Base-by-base conservation (phyloP, 2,113 vertebrate species). In the Suncus etruscus region DNA sequence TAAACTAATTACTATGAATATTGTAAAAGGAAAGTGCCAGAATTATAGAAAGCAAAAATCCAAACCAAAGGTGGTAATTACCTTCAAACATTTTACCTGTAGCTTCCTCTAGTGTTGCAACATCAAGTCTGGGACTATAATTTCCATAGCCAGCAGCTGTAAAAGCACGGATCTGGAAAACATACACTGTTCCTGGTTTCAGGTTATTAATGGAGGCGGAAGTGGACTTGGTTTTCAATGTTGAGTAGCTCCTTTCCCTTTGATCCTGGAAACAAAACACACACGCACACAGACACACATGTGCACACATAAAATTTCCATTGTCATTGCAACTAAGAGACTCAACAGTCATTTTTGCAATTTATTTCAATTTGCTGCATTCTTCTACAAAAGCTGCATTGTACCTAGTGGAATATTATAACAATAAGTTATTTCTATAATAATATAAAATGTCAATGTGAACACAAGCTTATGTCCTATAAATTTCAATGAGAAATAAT, bases 141-240 rank as follows among this genome's bases (percentile, higher is more conserved):
- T 98, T 99, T 86, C 99, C 99, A 95, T 99, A 99, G 8, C 99
- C 99, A 1, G 99, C 99, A 79, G 99, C 98, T 15, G 99, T 99
- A 95, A 99, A 99, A 85, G 99, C 99, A 87, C 99, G 98, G 93
- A 99, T 99, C 97, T 99, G 99, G 97, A 99, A 99, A 95, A 99
- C 98, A 94, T 99, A 99, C 39, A 99, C 98, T 85, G 99, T 99
- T 97, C 99, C 99, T 94, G 99, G 99, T 97, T 99, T 99, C 96
- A 99, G 97, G 96, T 99, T 99, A 97, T 98, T 99, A 94, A 99
- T 99, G 1, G 98, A 99, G 91, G 98, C 99, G 31, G 99, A 99
- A 31, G 99, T 99, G 92, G 98, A 98, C 97, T 98, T 99, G 88
- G 99, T 99, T 97, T 99, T 99, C 94, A 99, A 97, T 31, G 99